Base-by-base conservation (phyloP, 2,888 invertebrate genomes). In the Scaptomyza flava region DNA sequence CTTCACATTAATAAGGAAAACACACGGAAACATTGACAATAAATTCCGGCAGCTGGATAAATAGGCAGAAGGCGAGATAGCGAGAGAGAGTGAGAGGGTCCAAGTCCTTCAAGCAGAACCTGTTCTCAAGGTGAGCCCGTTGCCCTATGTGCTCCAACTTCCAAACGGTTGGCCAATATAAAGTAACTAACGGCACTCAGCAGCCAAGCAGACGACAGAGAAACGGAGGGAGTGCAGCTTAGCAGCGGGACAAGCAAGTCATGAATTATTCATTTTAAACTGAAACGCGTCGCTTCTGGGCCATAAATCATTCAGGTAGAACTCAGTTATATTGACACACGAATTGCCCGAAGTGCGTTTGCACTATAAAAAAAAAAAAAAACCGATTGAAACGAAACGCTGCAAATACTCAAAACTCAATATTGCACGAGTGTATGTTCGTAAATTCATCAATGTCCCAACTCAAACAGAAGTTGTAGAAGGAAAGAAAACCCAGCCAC, bases 1-100 rank as follows among this genome's bases (percentile, higher is more conserved):
- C 59, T 72, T 81, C 79, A 77, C 6, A 73, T 17, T 50, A 43
- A 38, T 63, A 30, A 47, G 43, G 50, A 6, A n/a, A 50, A 50
- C 36, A 63, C 53, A 56, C 43, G 52, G 36, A 58, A 47, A 43
- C 30, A 53, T 42, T 45, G 61, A 59, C 36, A 33, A 41, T 45
- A 59, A 58, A 54, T 58, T 76, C 12, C 8, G 6, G 33, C 46
- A 46, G 14, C 50, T 48, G 33, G 27, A 60, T 53, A 72, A 58
- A 42, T 38, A 57, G 51, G 54, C 34, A 41, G 36, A 3, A 41
- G 20, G 30, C 3, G 34, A 27, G 30, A 34, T 3, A 38, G 43
- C 1, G 36, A 23, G 31, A 3, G 38, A 14, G 31, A 33, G 46
- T 2, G 46, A 23, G 31, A 3, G 46, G 23, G 31, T 31, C 7